Conservation (phyloP, 2,888 invertebrate genomes). For the Hofmannophila pseudospretella region DNA sequence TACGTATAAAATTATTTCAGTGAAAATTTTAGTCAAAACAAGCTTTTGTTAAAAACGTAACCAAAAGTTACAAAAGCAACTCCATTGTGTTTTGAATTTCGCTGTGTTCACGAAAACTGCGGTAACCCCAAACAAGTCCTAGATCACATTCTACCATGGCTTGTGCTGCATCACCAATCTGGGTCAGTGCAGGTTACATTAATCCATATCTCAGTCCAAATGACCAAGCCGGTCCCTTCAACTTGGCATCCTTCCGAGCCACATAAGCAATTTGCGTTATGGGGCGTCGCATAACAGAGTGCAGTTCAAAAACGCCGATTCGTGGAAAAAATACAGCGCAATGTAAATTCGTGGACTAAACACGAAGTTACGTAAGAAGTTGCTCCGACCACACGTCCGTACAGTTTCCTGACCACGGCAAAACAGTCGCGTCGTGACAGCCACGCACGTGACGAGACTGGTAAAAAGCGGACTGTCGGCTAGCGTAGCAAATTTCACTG, state of each 20-base stretch:
- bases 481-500: slow-evolving; percentile 43
- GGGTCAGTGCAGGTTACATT: background rate
- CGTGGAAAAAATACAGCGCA: slow-evolving; percentile 4
- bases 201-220: background rate
- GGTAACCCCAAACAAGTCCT: too few relatives aligned
- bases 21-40: background rate
- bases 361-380: slow-evolving; percentile 39
- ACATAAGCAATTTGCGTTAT: background rate
- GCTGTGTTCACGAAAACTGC: too few relatives aligned
- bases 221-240: background rate
- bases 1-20: background rate
- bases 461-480: slow-evolving; percentile 28
- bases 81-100: too few relatives aligned
- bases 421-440: slow-evolving; percentile 48
- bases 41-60: background rate
- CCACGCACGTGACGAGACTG: slow-evolving; percentile 42
- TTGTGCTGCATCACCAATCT: too few relatives aligned
- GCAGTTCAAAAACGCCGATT: background rate
- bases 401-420: slow-evolving; percentile 56
- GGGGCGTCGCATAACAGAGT: background rate
- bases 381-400: slow-evolving; percentile 28
- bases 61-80: too few relatives aligned
- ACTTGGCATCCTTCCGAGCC: slow-evolving; percentile 2
- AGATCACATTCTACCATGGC: too few relatives aligned
- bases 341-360: slow-evolving; percentile 14